phyloP scores from a whole-genome alignment of 2,113 vertebrate species.

The Tauraco erythrolophus region DNA sequence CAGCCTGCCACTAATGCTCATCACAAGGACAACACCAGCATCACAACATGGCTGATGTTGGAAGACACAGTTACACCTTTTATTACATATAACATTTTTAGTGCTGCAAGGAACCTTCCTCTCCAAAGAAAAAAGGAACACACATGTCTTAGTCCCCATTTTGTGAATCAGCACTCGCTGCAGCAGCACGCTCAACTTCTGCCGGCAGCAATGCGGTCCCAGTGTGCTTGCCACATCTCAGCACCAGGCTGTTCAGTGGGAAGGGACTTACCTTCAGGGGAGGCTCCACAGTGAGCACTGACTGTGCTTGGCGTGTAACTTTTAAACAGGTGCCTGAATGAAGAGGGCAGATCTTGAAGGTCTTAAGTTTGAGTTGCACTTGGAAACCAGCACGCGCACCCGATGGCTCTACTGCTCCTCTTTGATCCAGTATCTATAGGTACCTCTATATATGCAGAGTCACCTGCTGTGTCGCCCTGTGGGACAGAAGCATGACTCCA shows the following conservation, averaged over 20 bases:
- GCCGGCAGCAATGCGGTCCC: neutral
- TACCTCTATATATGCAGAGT: neutral
- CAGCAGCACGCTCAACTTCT: neutral
- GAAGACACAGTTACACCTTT: neutral
- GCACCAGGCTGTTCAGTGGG: neutral
- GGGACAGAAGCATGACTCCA: neutral
- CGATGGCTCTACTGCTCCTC: neutral
- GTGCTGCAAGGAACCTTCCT: neutral
- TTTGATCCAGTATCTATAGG: neutral
- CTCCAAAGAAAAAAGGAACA: neutral
- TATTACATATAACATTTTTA: neutral
- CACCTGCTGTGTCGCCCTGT: neutral
- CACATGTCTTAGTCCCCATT: rapidly evolving
- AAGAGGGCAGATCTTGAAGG: neutral
- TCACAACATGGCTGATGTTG: neutral
- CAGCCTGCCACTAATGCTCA: neutral
- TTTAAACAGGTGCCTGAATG: neutral
- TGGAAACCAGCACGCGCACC: neutral
- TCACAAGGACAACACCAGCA: neutral
- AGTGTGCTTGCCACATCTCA: neutral
- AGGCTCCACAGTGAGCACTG: neutral
- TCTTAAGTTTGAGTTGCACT: neutral
- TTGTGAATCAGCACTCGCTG: neutral
- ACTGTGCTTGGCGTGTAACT: neutral
- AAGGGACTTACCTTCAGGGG: neutral